phyloP scores from a whole-genome alignment of 2,113 vertebrate species.

The Astatoreochromis straeleni region DNA sequence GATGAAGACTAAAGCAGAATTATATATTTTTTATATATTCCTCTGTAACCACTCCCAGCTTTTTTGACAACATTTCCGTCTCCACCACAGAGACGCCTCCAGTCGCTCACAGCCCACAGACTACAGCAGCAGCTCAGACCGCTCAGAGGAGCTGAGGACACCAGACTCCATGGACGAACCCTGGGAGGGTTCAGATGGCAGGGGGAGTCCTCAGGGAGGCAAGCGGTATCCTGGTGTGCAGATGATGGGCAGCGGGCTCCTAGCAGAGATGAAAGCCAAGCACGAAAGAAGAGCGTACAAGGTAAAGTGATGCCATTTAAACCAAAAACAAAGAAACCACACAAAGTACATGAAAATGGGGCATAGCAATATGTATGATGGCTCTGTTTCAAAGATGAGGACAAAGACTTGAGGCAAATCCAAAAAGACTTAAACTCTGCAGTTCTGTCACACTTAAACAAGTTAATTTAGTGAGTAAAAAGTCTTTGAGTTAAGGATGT shows the following conservation, averaged over 20 bases:
- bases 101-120: constrained; percentile 57
- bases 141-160: constrained; percentile 80
- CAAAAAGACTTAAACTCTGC: not conserved
- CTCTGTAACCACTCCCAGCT: not conserved
- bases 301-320: constrained; percentile 57
- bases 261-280: constrained; percentile 98
- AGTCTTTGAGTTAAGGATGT: not conserved
- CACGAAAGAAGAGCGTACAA: constrained; percentile 90
- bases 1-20: not conserved
- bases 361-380: not conserved
- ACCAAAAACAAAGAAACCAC: not conserved
- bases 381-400: not conserved
- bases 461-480: not conserved
- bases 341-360: not conserved
- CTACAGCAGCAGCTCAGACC: constrained; percentile 77
- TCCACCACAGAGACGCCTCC: constrained; percentile 39
- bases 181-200: constrained; percentile 72
- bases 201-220: constrained; percentile 83
- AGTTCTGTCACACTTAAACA: not conserved
- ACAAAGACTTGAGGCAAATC: not conserved
- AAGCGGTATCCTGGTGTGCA: constrained; percentile 82
- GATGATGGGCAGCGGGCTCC: constrained; percentile 88
- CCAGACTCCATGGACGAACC: constrained; percentile 84
- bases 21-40: not conserved
- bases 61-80: not conserved